Base-by-base conservation (phyloP, 1,140 invertebrate species). In the Drosophila pseudoobscura region DNA sequence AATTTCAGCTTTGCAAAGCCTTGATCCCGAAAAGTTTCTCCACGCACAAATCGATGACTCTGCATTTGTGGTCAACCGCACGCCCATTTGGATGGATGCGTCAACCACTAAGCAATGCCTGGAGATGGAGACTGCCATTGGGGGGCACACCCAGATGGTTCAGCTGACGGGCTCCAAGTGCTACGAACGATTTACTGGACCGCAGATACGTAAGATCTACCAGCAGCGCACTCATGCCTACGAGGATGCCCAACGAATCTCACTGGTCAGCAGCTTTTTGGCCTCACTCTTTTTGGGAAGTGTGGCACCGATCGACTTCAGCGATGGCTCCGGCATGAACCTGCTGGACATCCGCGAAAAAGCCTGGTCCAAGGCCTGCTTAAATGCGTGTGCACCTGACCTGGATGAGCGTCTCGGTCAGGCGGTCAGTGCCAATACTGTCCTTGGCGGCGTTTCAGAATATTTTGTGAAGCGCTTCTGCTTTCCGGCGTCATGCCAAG, bases 11-110 rank as follows among this genome's bases (percentile, higher is more conserved):
- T 92, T 99, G 1, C 83, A 92, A 61, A 94, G 92, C 50, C 92
- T 98, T 17, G 93, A 96, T 72, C 92, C 96, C 1, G 93, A 94
- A 8, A 94, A 95, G 84, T 97, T 97, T 91, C 90, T 99, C 15
- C 95, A 98, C 92, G 94, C 96, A 50, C 97, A 99, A 92, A 92
- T 99, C 11, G 87, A 87, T 50, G 94, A 94, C 0, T 93, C 93
- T 13, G 93, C 93, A 6, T 99, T 99, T 92, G 94, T 96, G 11
- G 78, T 97, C 2, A 91, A 93, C 0, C 94, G 97, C 57, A 97
- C 97, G n/a, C 98, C 98, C 0, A 94, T 98, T 29, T 99, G 98
- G 98, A 98, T 98, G 97, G 98, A 99, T 92, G 96, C 96, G 0
- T 98, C 97, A 70, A 99, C 98, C 0, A 94, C 93, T 0, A 92